A percentile compares a stretch with the other conserved stretches of the same genome.
Conservation (phyloP, 1,140 invertebrate species). For the Drosophila parvula region DNA sequence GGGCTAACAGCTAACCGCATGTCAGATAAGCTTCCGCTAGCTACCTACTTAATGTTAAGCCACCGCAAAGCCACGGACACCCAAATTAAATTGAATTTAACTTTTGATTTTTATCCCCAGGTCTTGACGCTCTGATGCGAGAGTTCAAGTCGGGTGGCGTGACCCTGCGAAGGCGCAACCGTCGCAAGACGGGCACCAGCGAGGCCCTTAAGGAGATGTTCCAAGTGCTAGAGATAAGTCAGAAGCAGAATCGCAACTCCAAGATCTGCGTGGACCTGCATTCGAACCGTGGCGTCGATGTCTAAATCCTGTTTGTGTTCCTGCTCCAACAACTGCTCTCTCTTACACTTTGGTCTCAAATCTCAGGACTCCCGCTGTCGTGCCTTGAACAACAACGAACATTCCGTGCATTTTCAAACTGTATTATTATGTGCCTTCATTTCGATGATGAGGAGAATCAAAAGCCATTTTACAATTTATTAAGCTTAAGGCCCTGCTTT, state of each 20-base stretch:
- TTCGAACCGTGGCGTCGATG: slow-evolving; percentile 41
- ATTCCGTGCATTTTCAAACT: slow-evolving; percentile 71
- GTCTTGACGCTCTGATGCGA: slow-evolving; percentile 84
- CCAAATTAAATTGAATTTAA: neutral
- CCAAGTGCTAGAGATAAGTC: slow-evolving; percentile 81
- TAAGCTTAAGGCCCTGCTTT: slow-evolving; percentile 30
- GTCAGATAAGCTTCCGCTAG: slow-evolving; percentile 38
- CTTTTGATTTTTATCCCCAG: slow-evolving; percentile 45
- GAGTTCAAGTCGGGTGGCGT: slow-evolving; percentile 82
- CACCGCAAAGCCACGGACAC: neutral
- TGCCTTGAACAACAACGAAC: slow-evolving; percentile 64
- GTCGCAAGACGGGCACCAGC: slow-evolving; percentile 74
- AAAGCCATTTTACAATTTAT: slow-evolving; percentile 52
- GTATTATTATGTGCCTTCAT: slow-evolving; percentile 58
- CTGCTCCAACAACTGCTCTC: slow-evolving; percentile 17
- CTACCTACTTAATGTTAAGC: slow-evolving; percentile 21
- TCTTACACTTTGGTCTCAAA: slow-evolving; percentile 65
- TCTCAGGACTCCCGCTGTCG: slow-evolving; percentile 51
- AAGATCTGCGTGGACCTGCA: slow-evolving; percentile 79
- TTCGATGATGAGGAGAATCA: slow-evolving; percentile 27
- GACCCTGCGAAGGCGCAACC: slow-evolving; percentile 75
- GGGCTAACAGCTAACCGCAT: slow-evolving; percentile 66
- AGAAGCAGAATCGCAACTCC: slow-evolving; percentile 82
- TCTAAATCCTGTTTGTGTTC: slow-evolving; percentile 15
- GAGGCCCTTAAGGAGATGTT: slow-evolving; percentile 83